Base-by-base conservation (phyloP, 2,797 vertebrate genomes). In the Gymnocypris eckloni region DNA sequence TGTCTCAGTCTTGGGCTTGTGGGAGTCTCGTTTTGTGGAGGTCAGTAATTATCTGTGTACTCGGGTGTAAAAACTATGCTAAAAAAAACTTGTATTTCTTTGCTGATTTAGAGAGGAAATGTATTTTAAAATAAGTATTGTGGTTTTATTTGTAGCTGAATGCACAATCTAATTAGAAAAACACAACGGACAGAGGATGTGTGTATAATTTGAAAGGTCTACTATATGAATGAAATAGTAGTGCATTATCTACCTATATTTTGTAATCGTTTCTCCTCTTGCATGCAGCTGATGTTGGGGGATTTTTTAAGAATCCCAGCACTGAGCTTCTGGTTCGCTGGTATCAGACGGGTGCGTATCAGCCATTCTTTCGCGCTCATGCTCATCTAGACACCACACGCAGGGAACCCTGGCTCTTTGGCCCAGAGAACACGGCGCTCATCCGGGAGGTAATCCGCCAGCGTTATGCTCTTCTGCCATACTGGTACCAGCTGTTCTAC, bases 321-420 rank as follows among this genome's bases (percentile, higher is more conserved):
- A 77, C 94, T 0, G 97, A 99, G 90, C 93, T 99, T 88, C 92
- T 98, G 83, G 96, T 98, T 69, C 97, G 98, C 69, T 99, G 98
- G 98, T 99, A 98, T 93, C 98, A 99, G 92, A 95, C 96, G 0
- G 97, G 97, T 0, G 97, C 97, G 0, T 98, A 98, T 90, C 97
- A 98, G 92, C 98, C 98, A 0, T 99, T 99, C 92, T 98, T 97
- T 90, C 95, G 98, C 1, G 96, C 97, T 15, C 98, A 99, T 9
- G 97, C 98, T 2, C 98, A 99, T 91, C 86, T 99, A 91, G 98
- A 99, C 93, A 99, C 97, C 0, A 95, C 95, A 0, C 96, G 97
- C 0, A 94, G 97, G 0, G 98, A 99, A 87, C 98, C 98, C 0
- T 99, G 98, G 98, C 94, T 99, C 5, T 96, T 98, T 5, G 94